phyloP scores from a whole-genome alignment of 2,888 invertebrate genomes.

The Conchocele bisecta region DNA sequence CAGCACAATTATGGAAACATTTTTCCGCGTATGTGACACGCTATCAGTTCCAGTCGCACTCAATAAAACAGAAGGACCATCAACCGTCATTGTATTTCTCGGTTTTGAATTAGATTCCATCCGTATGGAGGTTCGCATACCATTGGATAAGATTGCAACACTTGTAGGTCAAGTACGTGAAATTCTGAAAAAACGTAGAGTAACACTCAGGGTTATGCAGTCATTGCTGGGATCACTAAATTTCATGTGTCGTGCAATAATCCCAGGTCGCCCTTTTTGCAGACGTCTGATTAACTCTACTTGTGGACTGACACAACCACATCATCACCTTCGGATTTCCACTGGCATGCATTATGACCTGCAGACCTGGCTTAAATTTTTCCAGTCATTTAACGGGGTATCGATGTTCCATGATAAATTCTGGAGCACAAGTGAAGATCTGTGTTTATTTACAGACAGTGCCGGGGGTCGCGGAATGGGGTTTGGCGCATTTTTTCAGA shows the following conservation, averaged over 20 bases:
- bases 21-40: slow-evolving; percentile 3
- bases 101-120: slow-evolving; percentile 22
- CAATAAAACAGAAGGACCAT: slow-evolving; percentile 18
- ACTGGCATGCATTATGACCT: background rate
- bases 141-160: background rate
- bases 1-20: background rate
- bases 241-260: slow-evolving; percentile 14
- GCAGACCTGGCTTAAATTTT: background rate
- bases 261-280: slow-evolving; percentile 16
- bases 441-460: no score
- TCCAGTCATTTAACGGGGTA: background rate
- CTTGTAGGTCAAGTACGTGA: background rate
- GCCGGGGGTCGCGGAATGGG: no score
- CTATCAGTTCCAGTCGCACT: slow-evolving; percentile 12
- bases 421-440: slow-evolving; percentile 8
- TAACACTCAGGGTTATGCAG: background rate
- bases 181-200: background rate
- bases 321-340: slow-evolving; percentile 1
- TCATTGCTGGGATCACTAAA: slow-evolving; percentile 10
- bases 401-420: background rate
- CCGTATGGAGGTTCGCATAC: slow-evolving; percentile 9
- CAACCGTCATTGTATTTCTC: background rate
- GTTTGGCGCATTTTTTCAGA: background rate
- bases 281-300: slow-evolving; percentile 11
- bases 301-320: background rate